phyloP scores from a whole-genome alignment of 2,888 invertebrate genomes.

The Drosophila pegasa region DNA sequence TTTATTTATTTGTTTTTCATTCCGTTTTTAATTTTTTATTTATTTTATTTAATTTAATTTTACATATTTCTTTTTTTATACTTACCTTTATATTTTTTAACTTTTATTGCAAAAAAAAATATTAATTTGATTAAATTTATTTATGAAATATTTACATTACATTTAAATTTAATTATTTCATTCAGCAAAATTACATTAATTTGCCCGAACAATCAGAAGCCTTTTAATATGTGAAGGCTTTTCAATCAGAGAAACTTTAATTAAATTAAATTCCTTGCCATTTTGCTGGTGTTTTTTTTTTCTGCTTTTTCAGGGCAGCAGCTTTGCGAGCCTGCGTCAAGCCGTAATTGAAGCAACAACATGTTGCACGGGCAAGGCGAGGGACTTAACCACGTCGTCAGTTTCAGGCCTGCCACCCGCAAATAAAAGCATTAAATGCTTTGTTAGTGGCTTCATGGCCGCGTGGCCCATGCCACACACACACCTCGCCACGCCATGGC shows the following conservation, averaged over 20 bases:
- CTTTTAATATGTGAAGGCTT: not conserved
- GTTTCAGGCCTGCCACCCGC: conserved; percentile 73
- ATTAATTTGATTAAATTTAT: not conserved
- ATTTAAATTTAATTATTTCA: not conserved
- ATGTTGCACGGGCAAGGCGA: conserved; percentile 60
- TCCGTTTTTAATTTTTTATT: too few species aligned
- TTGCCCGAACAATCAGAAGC: not conserved
- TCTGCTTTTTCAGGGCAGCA: not conserved
- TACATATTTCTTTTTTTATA: not conserved
- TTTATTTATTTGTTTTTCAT: not conserved
- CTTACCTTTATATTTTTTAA: not conserved
- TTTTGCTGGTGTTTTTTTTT: not conserved
- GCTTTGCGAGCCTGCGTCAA: conserved; percentile 5
- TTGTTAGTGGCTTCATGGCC: conserved; percentile 61
- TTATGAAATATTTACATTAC: not conserved
- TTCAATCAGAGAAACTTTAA: conserved; percentile 17
- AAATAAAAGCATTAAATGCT: conserved; percentile 79
- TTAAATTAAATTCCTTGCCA: conserved; percentile 31
- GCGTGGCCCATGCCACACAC: conserved; percentile 7
- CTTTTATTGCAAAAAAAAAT: not conserved
- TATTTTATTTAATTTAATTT: not conserved
- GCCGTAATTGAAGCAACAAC: conserved; percentile 47
- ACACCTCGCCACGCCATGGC: conserved; percentile 1
- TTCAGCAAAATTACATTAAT: not conserved
- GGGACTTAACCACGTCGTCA: conserved; percentile 51